These are phyloP conservation scores for Megalops cyprinoides DNA, from an alignment of 2,797 vertebrate species.

Conservation along the genomic window DNA sequence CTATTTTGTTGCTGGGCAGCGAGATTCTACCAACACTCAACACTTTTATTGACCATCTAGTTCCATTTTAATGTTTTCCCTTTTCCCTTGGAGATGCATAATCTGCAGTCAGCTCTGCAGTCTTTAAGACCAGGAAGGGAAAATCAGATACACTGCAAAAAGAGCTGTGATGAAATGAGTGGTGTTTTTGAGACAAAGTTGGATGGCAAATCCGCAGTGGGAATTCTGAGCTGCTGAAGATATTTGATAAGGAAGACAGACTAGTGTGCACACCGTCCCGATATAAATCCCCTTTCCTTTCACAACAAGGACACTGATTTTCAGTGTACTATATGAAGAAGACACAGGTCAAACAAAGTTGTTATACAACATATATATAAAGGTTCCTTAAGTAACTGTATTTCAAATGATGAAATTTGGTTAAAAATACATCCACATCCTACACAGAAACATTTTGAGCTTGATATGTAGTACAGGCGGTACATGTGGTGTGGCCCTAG, in stretches of 20 bases:
- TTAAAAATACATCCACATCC: too few relatives aligned
- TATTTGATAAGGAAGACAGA: conserved; percentile 20
- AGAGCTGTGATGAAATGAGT: background rate
- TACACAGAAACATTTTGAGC: too few relatives aligned
- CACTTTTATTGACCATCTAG: conserved; percentile 25
- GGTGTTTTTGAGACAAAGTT: background rate
- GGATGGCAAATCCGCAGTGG: background rate
- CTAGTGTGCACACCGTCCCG: conserved; percentile 20
- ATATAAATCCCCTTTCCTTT: conserved; percentile 16
- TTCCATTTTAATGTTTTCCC: conserved; percentile 3
- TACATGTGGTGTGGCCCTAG: too few relatives aligned
- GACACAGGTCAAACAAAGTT: background rate
- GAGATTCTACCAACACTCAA: background rate
- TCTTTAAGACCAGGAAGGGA: background rate
- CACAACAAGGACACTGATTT: conserved; percentile 21
- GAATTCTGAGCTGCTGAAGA: conserved; percentile 3
- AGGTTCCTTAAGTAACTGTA: too few relatives aligned
- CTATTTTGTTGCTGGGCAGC: background rate
- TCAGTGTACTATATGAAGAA: background rate
- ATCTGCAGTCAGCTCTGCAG: conserved; percentile 16
- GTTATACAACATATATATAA: background rate
- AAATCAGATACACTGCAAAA: conserved; percentile 5
- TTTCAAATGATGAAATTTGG: too few relatives aligned
- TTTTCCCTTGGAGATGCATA: background rate
- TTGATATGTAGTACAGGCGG: too few relatives aligned